phyloP scores from a whole-genome alignment of 2,888 invertebrate genomes.

The Machimus rusticus region DNA sequence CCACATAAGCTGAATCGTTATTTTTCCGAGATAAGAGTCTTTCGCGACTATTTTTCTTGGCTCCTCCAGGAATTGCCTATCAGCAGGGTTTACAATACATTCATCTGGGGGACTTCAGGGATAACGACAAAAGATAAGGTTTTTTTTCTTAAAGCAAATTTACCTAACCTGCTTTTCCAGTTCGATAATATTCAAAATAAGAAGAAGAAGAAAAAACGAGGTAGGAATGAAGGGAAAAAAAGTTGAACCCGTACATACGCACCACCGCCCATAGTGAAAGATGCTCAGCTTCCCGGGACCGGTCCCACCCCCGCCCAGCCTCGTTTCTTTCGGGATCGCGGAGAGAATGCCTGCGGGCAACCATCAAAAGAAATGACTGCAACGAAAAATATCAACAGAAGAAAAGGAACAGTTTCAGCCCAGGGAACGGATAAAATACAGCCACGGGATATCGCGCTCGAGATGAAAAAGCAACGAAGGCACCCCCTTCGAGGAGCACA shows the following conservation, averaged over 20 bases:
- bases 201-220: neutral
- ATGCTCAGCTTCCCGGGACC: neutral
- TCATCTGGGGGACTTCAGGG: neutral
- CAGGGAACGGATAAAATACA: conserved; percentile 35
- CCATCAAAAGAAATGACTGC: conserved; percentile 38
- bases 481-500: conserved; percentile 36
- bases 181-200: neutral
- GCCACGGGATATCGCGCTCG: neutral
- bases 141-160: neutral
- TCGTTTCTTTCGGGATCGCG: no score
- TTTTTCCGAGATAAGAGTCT: neutral
- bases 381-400: conserved; percentile 19
- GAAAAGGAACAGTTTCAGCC: conserved; percentile 23
- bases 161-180: neutral
- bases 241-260: neutral
- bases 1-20: neutral
- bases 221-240: neutral
- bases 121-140: neutral
- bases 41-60: neutral
- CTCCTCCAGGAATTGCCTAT: neutral
- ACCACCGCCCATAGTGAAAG: neutral
- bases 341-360: conserved; percentile 13
- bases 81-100: neutral
- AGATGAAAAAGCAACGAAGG: conserved; percentile 27
- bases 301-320: neutral